These are phyloP conservation scores for Plecotus auritus DNA, from an alignment of 2,113 vertebrate genomes.

Conservation along the genomic window DNA sequence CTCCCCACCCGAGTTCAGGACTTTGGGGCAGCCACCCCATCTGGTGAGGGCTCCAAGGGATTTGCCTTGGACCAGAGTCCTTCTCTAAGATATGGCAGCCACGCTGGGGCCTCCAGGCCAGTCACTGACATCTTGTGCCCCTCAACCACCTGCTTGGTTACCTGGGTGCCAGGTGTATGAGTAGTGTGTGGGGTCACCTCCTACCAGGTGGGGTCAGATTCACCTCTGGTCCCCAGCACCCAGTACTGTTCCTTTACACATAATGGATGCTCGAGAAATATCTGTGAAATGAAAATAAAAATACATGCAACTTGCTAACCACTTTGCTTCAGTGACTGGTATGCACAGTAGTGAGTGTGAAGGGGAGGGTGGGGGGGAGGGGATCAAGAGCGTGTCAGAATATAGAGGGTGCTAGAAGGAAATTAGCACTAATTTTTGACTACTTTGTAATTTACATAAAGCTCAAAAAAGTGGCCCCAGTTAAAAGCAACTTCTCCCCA, in stretches of 20 bases:
- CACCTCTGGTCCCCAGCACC: background rate
- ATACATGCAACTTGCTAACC: conserved; percentile 4
- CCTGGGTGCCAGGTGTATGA: background rate
- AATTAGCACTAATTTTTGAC: conserved; percentile 60
- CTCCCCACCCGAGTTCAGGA: background rate
- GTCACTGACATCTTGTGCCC: background rate
- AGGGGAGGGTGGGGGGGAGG: background rate
- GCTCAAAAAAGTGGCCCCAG: conserved; percentile 27
- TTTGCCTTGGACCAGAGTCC: background rate
- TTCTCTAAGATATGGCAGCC: background rate
- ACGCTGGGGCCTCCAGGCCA: background rate
- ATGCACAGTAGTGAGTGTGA: background rate
- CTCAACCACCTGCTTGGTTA: background rate
- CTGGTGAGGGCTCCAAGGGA: background rate
- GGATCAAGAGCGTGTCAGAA: background rate
- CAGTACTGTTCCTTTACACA: conserved; percentile 12
- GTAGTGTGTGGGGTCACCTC: too few relatives aligned
- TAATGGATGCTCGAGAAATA: background rate
- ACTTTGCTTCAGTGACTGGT: conserved; percentile 11
- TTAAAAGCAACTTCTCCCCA: conserved; percentile 54
- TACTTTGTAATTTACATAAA: conserved; percentile 67
- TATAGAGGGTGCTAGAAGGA: conserved; percentile 22
- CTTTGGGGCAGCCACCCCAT: too few relatives aligned
- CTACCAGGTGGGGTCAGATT: background rate
- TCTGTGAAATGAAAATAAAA: conserved; percentile 47